Conservation (phyloP, 2,113 vertebrate species). For the Lethenteron camtschaticum region DNA sequence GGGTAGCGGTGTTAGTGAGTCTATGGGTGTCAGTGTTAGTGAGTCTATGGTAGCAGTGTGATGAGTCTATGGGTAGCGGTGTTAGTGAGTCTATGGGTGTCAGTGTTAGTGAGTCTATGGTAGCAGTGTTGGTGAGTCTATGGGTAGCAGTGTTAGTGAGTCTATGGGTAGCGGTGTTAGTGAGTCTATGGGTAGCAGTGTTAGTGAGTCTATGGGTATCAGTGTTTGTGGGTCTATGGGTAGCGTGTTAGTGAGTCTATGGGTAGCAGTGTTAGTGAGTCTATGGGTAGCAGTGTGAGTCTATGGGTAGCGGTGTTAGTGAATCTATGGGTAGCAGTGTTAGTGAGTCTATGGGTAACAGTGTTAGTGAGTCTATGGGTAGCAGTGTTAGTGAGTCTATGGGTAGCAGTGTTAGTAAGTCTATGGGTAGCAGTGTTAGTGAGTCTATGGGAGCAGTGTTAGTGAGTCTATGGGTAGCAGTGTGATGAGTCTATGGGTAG, state of each 20-base stretch:
- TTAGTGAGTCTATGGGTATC: not conserved
- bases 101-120: not conserved
- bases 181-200: not conserved
- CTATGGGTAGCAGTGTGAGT: not conserved
- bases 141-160: not conserved
- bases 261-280: not conserved
- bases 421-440: not conserved
- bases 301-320: not conserved
- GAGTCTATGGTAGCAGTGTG: not conserved
- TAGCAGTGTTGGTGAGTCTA: not conserved
- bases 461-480: not conserved
- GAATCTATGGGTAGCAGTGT: not conserved
- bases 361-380: not conserved
- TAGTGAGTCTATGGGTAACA: not conserved
- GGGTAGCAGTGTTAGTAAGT: not conserved
- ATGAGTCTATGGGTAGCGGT: not conserved
- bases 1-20: not conserved
- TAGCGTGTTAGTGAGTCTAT: not conserved
- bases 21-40: not conserved
- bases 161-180: not conserved
- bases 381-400: not conserved
- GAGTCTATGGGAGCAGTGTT: not conserved
- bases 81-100: not conserved
- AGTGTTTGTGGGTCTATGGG: not conserved
- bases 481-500: not conserved